Base-by-base conservation (phyloP, 2,888 invertebrate species). In the Drosophila nr. perissopoda region DNA sequence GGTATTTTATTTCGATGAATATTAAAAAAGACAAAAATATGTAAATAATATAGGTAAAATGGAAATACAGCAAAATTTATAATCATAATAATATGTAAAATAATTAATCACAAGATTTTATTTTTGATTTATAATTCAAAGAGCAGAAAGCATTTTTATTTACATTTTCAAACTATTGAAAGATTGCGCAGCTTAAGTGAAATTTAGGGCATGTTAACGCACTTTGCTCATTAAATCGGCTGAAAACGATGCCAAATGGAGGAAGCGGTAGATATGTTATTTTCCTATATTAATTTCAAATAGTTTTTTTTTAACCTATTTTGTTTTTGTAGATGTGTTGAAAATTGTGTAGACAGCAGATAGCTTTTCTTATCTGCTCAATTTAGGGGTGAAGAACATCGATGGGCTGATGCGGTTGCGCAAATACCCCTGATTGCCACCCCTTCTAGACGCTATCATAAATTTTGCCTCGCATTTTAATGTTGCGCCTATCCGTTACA, bases 1-100 rank as follows among this genome's bases (percentile, higher is more conserved):
- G 45, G 45, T 45, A 45, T 45, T 45, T 45, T 45, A 21, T 45
- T 45, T 45, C 45, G 16, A 45, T 45, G 16, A 16, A 45, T 45
- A 25, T 7, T 5, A 16, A 8, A 45, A 8, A 45, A 16, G 4
- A 2, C 16, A 16, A 45, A 8, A 25, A 16, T 16, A 7, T 31
- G 10, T 31, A 13, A 36, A 45, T 4, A 21, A 45, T 1, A 7
- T 45, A 8, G 13, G 21, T 45, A 21, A 45, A 45, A 21, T 21
- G 7, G 4, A 21, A 7, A 21, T 45, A 21, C 21, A 13, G 4
- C 13, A 21, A 13, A 13, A 13, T 45, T 4, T 45, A 13, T 21
- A 45, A 21, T 21, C 7, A 16, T 16, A 7, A 21, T 4, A 45
- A 21, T 45, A 31, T 31, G 10, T 31, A 3, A 31, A 31, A 25